Evolutionary conservation across 2,888 invertebrate genomes (phyloP).

Genomic region (Sarcophaga subvicina): DNA sequence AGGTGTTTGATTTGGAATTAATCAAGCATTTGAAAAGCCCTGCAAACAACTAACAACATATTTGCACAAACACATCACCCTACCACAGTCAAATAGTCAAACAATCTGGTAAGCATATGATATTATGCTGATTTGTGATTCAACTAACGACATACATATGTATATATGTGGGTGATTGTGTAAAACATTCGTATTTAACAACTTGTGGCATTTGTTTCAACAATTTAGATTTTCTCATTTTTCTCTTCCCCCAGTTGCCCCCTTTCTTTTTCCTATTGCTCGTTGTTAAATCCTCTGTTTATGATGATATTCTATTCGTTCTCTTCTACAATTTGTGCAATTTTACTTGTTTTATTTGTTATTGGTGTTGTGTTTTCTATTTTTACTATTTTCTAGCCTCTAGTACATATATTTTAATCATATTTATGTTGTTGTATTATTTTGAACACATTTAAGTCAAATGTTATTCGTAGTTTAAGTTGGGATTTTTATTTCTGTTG

Average conservation of each 20-base stretch:
- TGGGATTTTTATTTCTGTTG: neutral
- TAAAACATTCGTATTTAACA: slow-evolving; percentile 13
- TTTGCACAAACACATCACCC: no score
- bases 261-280: neutral
- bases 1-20: no score
- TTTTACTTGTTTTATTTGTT: slow-evolving; percentile 8
- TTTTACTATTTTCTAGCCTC: neutral
- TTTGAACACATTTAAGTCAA: neutral
- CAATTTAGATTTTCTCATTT: neutral
- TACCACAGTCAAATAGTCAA: neutral
- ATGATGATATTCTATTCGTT: neutral
- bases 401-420: neutral
- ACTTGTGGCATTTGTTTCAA: neutral
- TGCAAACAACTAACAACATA: no score
- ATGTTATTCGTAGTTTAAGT: neutral
- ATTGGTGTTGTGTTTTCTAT: neutral
- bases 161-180: neutral
- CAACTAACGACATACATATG: neutral
- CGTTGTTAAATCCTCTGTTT: neutral
- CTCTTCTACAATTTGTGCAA: neutral
- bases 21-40: no score
- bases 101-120: neutral
- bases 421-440: neutral
- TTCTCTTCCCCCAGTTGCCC: neutral
- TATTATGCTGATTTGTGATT: neutral